phyloP scores from a whole-genome alignment of 1,140 invertebrate species.

The Zaprionus vittiger region DNA sequence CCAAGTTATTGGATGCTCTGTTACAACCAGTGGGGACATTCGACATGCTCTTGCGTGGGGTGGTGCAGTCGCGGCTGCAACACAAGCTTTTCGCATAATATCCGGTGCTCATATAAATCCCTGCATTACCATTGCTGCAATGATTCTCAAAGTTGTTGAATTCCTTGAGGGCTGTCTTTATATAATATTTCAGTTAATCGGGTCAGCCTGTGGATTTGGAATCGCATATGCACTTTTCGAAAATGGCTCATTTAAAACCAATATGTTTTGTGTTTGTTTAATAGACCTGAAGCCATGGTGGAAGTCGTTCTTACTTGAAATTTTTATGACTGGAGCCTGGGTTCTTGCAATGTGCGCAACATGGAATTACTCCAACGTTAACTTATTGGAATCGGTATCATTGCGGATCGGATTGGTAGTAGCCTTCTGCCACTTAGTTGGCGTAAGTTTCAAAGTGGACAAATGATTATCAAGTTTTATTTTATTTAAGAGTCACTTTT shows the following conservation, averaged over 20 bases:
- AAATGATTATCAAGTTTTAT: background rate
- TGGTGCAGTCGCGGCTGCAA: slow-evolving; percentile 9
- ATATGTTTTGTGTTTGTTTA: background rate
- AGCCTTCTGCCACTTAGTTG: background rate
- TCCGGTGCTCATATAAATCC: slow-evolving; percentile 48
- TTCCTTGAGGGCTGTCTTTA: slow-evolving; percentile 6
- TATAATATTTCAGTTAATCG: slow-evolving; percentile 21
- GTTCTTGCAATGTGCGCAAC: slow-evolving; percentile 35
- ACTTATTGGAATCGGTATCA: slow-evolving; percentile 16
- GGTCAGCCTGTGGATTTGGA: slow-evolving; percentile 7
- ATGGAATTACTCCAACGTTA: slow-evolving; percentile 23
- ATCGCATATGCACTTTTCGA: background rate
- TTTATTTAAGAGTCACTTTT: background rate
- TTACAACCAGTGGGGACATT: background rate
- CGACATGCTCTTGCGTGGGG: slow-evolving; percentile 25
- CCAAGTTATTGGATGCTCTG: no score
- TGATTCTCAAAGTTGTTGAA: slow-evolving; percentile 22
- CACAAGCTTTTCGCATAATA: slow-evolving; percentile 29
- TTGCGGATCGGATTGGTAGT: slow-evolving; percentile 38
- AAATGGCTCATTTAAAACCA: no score
- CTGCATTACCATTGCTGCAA: slow-evolving; percentile 28
- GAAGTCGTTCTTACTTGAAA: slow-evolving; percentile 3
- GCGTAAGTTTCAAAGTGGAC: slow-evolving; percentile 19
- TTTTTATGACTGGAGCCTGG: slow-evolving; percentile 31
- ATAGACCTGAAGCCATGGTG: background rate